Conservation (phyloP, 2,113 vertebrate genomes). For the Marmota monax region DNA sequence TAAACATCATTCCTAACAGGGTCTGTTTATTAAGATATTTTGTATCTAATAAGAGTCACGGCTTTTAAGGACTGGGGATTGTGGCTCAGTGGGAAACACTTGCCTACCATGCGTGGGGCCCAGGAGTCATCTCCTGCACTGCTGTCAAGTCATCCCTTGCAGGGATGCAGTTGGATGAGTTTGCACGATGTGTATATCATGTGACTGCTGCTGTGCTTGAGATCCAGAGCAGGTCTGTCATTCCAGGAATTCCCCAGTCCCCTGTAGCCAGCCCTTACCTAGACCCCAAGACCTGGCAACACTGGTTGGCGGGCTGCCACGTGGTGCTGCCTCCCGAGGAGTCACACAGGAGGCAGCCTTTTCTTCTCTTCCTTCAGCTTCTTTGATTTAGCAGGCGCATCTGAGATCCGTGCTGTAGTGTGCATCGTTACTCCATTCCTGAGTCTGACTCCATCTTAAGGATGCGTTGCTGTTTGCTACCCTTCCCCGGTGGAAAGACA, state of each 20-base stretch:
- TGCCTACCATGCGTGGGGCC: no score
- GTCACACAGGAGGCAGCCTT: neutral
- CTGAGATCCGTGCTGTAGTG: neutral
- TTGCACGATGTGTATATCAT: neutral
- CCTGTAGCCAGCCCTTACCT: neutral
- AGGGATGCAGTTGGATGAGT: neutral
- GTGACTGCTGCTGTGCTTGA: neutral
- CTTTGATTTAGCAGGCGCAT: neutral
- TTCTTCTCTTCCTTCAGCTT: neutral
- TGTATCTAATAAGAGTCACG: neutral
- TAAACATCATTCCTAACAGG: neutral
- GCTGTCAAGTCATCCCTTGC: neutral
- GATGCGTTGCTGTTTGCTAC: neutral
- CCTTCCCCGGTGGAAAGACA: neutral
- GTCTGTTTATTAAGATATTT: neutral
- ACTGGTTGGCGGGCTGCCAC: neutral
- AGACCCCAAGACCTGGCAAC: neutral
- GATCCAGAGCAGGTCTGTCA: neutral
- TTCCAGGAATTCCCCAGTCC: neutral
- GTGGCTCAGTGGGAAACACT: no score
- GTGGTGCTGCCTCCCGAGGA: neutral
- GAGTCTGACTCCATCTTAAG: neutral
- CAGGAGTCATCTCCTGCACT: no score
- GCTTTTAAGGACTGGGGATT: neutral
- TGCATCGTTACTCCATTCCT: neutral